Percentiles rank a stretch among this genome's conserved stretches.
These are phyloP conservation scores for Ectemnius lituratus DNA, from an alignment of 2,888 invertebrate genomes.

Conservation along the genomic window DNA sequence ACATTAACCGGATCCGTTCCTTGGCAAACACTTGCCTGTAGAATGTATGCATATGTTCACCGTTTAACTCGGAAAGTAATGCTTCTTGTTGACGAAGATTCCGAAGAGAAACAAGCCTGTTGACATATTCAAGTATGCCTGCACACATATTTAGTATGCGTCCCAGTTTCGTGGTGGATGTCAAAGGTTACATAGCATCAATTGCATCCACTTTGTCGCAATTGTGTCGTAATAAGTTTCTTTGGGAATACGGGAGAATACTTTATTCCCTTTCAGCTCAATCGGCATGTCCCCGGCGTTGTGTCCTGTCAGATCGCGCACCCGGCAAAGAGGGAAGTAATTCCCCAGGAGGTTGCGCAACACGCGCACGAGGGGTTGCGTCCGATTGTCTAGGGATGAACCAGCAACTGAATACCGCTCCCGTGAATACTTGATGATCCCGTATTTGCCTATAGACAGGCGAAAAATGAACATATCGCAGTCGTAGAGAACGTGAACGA, in stretches of 20 bases:
- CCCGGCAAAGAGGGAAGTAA: constrained; percentile 26
- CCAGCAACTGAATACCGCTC: constrained; percentile 38
- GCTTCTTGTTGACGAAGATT: too few species aligned
- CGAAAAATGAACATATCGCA: constrained; percentile 7
- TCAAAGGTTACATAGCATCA: constrained; percentile 35
- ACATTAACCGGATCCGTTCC: too few species aligned
- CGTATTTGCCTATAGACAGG: constrained; percentile 15
- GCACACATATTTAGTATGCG: background rate
- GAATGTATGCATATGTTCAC: too few species aligned
- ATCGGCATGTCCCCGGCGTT: constrained; percentile 37
- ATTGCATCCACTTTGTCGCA: constrained; percentile 48
- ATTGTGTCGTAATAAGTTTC: constrained; percentile 69
- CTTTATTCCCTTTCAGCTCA: constrained; percentile 65
- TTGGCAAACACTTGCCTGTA: too few species aligned
- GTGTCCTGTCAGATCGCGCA: constrained; percentile 22
- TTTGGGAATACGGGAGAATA: constrained; percentile 65
- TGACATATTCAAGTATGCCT: background rate
- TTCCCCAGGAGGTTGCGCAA: constrained; percentile 44
- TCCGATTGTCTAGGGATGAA: constrained; percentile 46
- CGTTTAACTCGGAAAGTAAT: too few species aligned
- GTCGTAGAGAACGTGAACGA: too few species aligned
- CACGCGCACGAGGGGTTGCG: constrained; percentile 18
- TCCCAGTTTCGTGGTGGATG: constrained; percentile 13
- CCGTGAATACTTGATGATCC: constrained; percentile 43
- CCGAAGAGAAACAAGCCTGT: constrained; percentile 1